Evolutionary conservation across 2,888 invertebrate species (phyloP).

Genomic region (Raillietiella orientalis): DNA sequence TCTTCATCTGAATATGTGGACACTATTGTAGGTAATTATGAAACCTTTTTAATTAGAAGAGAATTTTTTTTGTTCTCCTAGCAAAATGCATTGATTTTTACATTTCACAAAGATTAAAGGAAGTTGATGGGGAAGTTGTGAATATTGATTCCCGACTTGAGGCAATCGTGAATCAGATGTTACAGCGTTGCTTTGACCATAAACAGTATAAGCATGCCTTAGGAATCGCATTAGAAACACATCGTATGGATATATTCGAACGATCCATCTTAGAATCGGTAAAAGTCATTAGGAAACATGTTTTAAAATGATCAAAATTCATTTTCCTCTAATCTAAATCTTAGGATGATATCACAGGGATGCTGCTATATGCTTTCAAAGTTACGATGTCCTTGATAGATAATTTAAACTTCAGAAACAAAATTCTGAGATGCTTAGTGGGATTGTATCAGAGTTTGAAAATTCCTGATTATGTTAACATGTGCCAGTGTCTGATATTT

Average conservation of each 20-base stretch:
- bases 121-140: too few species aligned
- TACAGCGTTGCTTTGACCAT: conserved; percentile 75
- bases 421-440: conserved; percentile 58
- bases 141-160: conserved; percentile 29
- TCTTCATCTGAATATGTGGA: conserved; percentile 81
- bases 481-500: conserved; percentile 92
- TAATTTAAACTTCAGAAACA: conserved; percentile 68
- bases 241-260: conserved; percentile 87
- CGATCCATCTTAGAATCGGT: conserved; percentile 54
- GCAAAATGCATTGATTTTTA: conserved; percentile 94
- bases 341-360: conserved; percentile 47
- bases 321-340: neutral
- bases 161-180: conserved; percentile 86
- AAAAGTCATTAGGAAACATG: conserved; percentile 6
- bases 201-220: conserved; percentile 82
- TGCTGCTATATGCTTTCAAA: conserved; percentile 81
- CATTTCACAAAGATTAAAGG: conserved; percentile 16
- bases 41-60: neutral
- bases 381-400: conserved; percentile 88
- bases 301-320: conserved; percentile 1
- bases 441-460: conserved; percentile 56
- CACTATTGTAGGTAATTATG: conserved; percentile 39
- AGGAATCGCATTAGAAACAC: conserved; percentile 79
- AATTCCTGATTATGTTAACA: conserved; percentile 86
- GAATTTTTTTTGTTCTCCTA: conserved; percentile 9